Percentiles rank a stretch among this genome's conserved stretches.
Conservation (phyloP, 2,888 invertebrate species). For the Tenthredo notha region DNA sequence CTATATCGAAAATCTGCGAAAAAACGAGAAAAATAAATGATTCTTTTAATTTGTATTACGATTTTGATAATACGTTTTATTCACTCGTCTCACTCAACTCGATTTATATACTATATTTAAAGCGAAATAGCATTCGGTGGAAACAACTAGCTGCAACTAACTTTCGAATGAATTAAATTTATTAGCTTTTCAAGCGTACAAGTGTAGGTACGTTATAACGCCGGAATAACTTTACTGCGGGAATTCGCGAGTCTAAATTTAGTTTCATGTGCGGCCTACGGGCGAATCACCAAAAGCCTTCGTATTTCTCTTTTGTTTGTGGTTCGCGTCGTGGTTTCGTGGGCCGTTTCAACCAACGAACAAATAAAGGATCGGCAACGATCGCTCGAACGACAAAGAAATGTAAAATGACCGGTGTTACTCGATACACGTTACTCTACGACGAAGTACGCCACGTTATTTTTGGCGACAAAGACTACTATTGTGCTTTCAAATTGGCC, state of each 20-base stretch:
- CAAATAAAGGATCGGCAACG: not conserved
- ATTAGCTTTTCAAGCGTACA: not conserved
- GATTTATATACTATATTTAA: not conserved
- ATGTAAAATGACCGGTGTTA: not conserved
- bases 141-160: constrained; percentile 16
- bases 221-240: constrained; percentile 58
- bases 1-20: not conserved
- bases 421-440: not conserved
- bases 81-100: not conserved
- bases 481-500: constrained; percentile 65
- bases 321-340: constrained; percentile 56
- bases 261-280: constrained; percentile 57
- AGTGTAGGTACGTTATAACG: not conserved
- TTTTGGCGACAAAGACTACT: constrained; percentile 58
- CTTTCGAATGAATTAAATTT: constrained; percentile 40
- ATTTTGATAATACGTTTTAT: not conserved
- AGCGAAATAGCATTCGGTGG: constrained; percentile 11
- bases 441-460: constrained; percentile 39
- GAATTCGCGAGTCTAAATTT: constrained; percentile 58
- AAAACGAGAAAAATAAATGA: not conserved
- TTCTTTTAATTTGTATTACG: not conserved
- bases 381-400: not conserved
- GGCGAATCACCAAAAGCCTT: constrained; percentile 23
- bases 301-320: constrained; percentile 61
- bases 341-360: not conserved